These are phyloP conservation scores for Liposcelis brunnea DNA, from an alignment of 2,888 invertebrate species.

Conservation along the genomic window DNA sequence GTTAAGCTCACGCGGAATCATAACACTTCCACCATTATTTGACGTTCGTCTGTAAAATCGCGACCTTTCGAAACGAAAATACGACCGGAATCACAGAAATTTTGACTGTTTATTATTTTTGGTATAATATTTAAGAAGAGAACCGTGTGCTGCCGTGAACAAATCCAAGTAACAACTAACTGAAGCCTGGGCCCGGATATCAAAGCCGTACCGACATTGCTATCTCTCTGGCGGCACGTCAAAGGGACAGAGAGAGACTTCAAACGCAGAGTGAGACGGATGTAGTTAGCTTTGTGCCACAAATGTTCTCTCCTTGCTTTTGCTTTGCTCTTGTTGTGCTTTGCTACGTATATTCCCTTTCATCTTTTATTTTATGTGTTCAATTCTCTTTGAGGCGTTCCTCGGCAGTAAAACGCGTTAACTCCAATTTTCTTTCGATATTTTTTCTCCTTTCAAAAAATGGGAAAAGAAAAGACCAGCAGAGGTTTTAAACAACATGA, in stretches of 20 bases:
- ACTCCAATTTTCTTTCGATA: no score
- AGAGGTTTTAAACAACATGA: no score
- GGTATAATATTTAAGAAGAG: not conserved
- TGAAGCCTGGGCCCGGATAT: no score
- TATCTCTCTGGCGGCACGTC: constrained; percentile 8
- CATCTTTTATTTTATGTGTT: constrained; percentile 10
- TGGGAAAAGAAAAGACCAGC: no score
- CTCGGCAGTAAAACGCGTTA: no score
- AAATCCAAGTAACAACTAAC: no score
- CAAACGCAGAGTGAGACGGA: constrained; percentile 3
- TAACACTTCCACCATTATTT: no score
- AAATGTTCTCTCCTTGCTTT: constrained; percentile 8
- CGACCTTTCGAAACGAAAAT: no score
- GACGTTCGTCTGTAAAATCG: no score
- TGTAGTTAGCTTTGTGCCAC: constrained; percentile 6
- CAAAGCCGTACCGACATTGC: not conserved
- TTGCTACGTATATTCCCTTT: constrained; percentile 8
- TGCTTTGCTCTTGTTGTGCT: constrained; percentile 8
- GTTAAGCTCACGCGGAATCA: no score
- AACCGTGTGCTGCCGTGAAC: not conserved
- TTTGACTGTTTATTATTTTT: not conserved
- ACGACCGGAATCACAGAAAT: not conserved
- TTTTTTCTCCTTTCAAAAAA: no score
- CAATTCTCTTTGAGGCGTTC: not conserved
- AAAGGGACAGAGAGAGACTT: constrained; percentile 8